Base-by-base conservation (phyloP, 92 coral and sea anemone genomes). In the Zoanthus sociatus region DNA sequence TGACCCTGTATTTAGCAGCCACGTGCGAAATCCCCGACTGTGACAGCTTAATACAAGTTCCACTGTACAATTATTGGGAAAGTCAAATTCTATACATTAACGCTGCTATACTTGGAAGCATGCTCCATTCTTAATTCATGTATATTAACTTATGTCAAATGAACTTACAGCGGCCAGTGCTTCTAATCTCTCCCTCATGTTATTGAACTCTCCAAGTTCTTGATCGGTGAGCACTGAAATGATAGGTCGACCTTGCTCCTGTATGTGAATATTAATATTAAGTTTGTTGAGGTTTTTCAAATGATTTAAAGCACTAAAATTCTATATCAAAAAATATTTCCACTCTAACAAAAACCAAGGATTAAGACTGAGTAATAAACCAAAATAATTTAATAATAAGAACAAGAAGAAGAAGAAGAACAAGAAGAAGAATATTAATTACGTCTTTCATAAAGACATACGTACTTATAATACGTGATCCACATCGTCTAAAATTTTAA, bases 201-300 rank as follows among this genome's bases (percentile, higher is more conserved):
- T 97, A 30, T 93, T 93, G 83, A 97, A 91, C 83, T 97, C 97
- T 73, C 84, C 76, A 12, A 92, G 95, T 53, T 97, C 98, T 16
- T 86, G 88, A 44, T 93, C 90, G 26, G 78, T 89, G 1, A 97
- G 96, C 69, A 90, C 92, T 30, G 98, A 87, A 17, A 97, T 97
- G 13, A 97, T 44, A 8, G 99, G 98, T 60, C 79, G 79, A 12
- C 95, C 93, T 74, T 86, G 72, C 60, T 89, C 88, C 75, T 89
- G 92, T 92, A 91, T 16, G 64, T 77, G n/a, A 32, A 44, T 51
- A 60, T 5, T 15, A 48, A 79, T 4, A 20, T n/a, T n/a, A 33
- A 33, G 42, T 33, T 20, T 33, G 21, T 16, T 16, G 5, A 61
- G 69, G 6, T 67, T 4, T 67, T 3, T 33, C 37, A 18, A 67